These are phyloP conservation scores for Rhogogaster chlorosoma DNA, from an alignment of 2,888 invertebrate species.

Conservation along the genomic window DNA sequence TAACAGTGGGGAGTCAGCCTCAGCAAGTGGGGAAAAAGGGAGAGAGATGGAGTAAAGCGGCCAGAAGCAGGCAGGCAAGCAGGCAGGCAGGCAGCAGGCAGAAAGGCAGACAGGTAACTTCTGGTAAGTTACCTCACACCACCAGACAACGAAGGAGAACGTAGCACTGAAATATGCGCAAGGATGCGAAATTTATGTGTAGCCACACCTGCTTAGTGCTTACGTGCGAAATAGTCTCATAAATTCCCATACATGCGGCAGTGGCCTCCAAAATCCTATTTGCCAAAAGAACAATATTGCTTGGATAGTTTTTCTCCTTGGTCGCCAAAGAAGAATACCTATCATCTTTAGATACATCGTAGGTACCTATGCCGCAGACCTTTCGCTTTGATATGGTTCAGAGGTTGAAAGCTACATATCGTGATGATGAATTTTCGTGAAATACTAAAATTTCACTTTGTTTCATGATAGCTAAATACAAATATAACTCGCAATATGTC, in stretches of 20 bases:
- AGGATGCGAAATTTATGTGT: conserved; percentile 76
- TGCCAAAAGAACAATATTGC: conserved; percentile 71
- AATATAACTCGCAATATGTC: background rate
- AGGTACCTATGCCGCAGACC: background rate
- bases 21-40: conserved; percentile 39
- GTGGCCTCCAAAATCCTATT: conserved; percentile 66
- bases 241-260: conserved; percentile 73
- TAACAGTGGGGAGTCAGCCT: conserved; percentile 39
- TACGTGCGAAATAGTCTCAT: conserved; percentile 76
- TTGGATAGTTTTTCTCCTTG: conserved; percentile 45
- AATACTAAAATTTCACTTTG: background rate
- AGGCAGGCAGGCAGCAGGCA: conserved; percentile 56
- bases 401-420: background rate
- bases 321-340: conserved; percentile 6
- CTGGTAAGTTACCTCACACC: conserved; percentile 69
- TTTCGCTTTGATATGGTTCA: background rate
- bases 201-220: conserved; percentile 77
- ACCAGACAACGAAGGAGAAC: conserved; percentile 66
- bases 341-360: conserved; percentile 53
- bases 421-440: background rate
- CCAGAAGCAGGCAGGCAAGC: conserved; percentile 54
- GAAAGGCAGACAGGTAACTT: conserved; percentile 71
- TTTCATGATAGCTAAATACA: background rate
- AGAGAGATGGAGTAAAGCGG: conserved; percentile 55
- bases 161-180: conserved; percentile 74